Base-by-base conservation (phyloP, 2,113 vertebrate species). In the Thalassoma bifasciatum region DNA sequence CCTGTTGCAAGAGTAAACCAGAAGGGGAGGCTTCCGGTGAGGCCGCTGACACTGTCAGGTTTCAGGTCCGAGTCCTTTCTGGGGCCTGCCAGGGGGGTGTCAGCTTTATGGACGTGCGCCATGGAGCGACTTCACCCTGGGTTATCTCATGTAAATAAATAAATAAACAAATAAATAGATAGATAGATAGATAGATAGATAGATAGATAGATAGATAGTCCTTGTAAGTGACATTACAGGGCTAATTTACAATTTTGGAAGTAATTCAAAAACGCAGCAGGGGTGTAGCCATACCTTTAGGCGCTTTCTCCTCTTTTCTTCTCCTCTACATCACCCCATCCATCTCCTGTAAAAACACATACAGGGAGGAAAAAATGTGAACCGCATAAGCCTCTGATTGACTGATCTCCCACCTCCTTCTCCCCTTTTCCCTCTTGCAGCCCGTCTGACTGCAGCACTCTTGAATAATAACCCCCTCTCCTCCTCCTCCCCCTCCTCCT, bases 1-100 rank as follows among this genome's bases (percentile, higher is more conserved):
- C 87, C 85, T 90, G 88, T 84, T 89, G 90, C 75, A 85, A 80
- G 67, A 82, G 82, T 85, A 87, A 85, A 83, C 87, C 77, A 80
- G 61, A 84, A n/a, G 84, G 86, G 81, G 82, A 85, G 64, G 77
- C 78, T 89, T 82, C 87, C 53, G 66, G 69, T 56, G 85, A 66
- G 77, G 51, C 54, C 53, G 34, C 46, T 21, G 51, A 21, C 19
- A 10, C 61, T 75, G 78, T 84, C 79, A 38, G 74, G 84, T 86
- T 78, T 86, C 81, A 84, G 58, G 59, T 78, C 46, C 17, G 46
- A 70, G 61, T 83, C 65, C 50, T 52, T 37, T 64, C 37, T 62
- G 64, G 30, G 30, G 3, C 30, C 30, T 30, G 58, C 81, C 72
- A 65, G 13, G 42, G 42, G 62, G 46, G 72, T 75, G 73, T 85